Evolutionary conservation across 2,113 vertebrate species (phyloP).

Genomic region (Terrapene triunguis): DNA sequence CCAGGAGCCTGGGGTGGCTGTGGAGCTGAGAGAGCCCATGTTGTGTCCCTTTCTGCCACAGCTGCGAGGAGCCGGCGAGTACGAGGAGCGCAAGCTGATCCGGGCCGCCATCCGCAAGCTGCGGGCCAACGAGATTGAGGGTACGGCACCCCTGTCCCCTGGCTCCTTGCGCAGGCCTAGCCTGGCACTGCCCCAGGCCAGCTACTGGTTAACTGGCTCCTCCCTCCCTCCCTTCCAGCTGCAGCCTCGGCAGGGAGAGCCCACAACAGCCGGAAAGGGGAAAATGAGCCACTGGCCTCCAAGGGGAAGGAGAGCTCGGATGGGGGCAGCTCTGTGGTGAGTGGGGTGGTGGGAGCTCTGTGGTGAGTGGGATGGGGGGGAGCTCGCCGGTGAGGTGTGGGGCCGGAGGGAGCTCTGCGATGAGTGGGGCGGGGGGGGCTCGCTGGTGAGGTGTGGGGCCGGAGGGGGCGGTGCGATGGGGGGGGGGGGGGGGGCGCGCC

Average conservation of each 20-base stretch:
- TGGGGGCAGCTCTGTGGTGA: slow-evolving; percentile 9
- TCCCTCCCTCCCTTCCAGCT: slow-evolving; percentile 54
- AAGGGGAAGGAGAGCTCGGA: slow-evolving; percentile 41
- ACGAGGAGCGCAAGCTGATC: slow-evolving; percentile 94
- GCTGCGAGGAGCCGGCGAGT: slow-evolving; percentile 88
- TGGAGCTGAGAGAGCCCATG: not conserved
- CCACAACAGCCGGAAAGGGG: not conserved
- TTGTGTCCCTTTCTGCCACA: slow-evolving; percentile 37
- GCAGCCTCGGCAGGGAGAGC: slow-evolving; percentile 74
- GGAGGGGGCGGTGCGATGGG: not conserved
- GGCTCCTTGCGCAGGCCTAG: fast-evolving
- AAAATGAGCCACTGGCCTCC: not conserved
- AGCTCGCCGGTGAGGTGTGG: fast-evolving
- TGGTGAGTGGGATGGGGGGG: no score
- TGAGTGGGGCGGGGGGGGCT: no score
- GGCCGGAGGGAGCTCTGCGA: not conserved
- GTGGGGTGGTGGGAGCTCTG: not conserved
- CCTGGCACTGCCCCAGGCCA: fast-evolving
- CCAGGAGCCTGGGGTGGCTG: no score
- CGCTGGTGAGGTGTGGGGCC: no score
- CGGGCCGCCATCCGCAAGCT: slow-evolving; percentile 91
- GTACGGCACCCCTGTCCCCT: slow-evolving; percentile 61
- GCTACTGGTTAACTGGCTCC: not conserved
- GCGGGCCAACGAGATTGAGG: slow-evolving; percentile 88
- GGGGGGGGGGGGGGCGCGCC: fast-evolving